Conservation (phyloP, 2,113 vertebrate genomes). For the Alethe diademata region DNA sequence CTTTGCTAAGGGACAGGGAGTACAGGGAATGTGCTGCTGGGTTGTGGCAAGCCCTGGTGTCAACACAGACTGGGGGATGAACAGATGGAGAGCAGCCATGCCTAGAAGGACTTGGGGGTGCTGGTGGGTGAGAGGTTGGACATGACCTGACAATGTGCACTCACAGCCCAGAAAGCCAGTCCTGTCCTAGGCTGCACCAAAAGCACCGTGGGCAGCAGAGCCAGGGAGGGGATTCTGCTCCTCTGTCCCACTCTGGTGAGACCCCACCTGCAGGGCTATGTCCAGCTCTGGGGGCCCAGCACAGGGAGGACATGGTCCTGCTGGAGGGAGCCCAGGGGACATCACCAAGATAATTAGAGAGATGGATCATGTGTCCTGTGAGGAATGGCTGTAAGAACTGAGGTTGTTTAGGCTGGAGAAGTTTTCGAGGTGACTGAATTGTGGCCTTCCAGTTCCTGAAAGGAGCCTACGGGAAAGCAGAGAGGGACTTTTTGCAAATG, state of each 20-base stretch:
- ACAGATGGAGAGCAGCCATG: rapidly evolving
- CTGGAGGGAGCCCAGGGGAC: rapidly evolving
- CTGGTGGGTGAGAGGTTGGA: not conserved
- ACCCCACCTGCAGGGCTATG: not conserved
- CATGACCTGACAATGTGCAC: rapidly evolving
- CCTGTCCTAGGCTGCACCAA: rapidly evolving
- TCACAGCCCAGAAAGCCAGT: rapidly evolving
- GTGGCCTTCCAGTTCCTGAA: not conserved
- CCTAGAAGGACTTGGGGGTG: too few species aligned
- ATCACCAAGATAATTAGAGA: not conserved
- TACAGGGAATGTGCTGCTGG: not conserved
- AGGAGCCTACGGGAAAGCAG: not conserved
- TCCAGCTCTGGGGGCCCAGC: not conserved
- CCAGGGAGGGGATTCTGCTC: rapidly evolving
- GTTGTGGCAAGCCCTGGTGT: rapidly evolving
- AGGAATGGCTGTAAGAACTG: not conserved
- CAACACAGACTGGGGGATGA: not conserved
- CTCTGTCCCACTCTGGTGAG: not conserved
- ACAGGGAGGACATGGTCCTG: not conserved
- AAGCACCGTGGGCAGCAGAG: rapidly evolving
- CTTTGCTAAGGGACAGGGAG: not conserved
- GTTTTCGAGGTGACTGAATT: not conserved
- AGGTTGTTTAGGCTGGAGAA: not conserved
- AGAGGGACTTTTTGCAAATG: not conserved
- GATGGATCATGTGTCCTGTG: not conserved